Evolutionary conservation across 2,888 invertebrate species (phyloP), one percentile per base, ranked within the genome.

Genomic region (Tyria jacobaeae): DNA sequence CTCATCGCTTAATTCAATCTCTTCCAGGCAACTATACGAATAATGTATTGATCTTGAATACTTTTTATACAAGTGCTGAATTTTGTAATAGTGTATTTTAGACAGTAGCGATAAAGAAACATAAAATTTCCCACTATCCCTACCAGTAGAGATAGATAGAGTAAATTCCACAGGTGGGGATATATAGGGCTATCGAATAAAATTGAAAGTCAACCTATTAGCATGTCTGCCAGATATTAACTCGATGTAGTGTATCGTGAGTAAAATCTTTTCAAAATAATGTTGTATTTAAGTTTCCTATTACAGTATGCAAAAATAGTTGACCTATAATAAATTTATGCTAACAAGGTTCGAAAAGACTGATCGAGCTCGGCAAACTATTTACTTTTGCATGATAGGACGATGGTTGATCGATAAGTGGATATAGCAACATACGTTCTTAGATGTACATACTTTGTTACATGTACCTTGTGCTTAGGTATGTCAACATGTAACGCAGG

Each of bases 271-370:
- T 31, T 44, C 34, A 35, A 51, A 35, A 51, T 21, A 34, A 35
- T 51, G 34, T 24, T 24, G 10, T 24, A 47, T 47, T 31, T 50
- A 31, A 3, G 27, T 31, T 50, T 39, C n/a, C 53, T 39, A 53
- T 53, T 53, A 25, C 53, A 53, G 25, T 53, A 53, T 53, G 37
- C 53, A 39, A 57, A 57, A 57, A 57, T 41, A 57, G 59, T 47
- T 57, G 52, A 62, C 55, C 63, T 63, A 58, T 60, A 17, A 50
- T 39, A 65, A 51, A 58, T 52, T 53, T 52, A 57, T 58, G 62
- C 41, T 44, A 51, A 53, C 49, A 37, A 49, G 27, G 14, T 49
- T 57, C 17, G 37, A 50, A 57, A 44, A 58, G 44, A 24, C 41
- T 25, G 31, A 49, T 17, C 51, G 50, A 3, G 41, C 50, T 35